These are phyloP conservation scores for Lissocephala sabroskyi DNA, from an alignment of 2,888 invertebrate species.

Conservation along the genomic window DNA sequence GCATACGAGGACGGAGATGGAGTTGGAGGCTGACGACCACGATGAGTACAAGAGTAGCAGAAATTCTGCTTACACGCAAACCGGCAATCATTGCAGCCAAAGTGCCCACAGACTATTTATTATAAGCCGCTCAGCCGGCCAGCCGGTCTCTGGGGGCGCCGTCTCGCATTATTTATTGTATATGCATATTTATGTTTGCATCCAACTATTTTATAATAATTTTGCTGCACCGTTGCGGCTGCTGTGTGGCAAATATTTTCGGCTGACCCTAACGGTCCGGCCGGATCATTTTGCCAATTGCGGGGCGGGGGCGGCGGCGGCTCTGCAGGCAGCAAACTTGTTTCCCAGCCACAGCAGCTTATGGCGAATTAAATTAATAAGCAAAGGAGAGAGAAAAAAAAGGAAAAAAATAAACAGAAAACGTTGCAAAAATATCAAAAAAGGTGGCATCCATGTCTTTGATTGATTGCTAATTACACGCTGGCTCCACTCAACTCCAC, in stretches of 20 bases:
- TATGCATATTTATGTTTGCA: slow-evolving; percentile 59
- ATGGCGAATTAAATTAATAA: slow-evolving; percentile 58
- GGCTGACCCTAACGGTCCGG: slow-evolving; percentile 51
- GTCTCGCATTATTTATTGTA: slow-evolving; percentile 57
- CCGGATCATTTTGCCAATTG: background rate
- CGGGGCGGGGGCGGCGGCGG: slow-evolving; percentile 24
- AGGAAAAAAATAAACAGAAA: slow-evolving; percentile 7
- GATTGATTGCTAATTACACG: slow-evolving; percentile 66
- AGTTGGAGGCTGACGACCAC: no score
- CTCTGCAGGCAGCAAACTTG: slow-evolving; percentile 32
- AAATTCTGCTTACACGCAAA: slow-evolving; percentile 58
- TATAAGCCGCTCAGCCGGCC: slow-evolving; percentile 8
- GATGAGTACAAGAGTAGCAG: slow-evolving; percentile 21
- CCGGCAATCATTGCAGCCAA: slow-evolving; percentile 45
- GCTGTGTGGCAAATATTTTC: slow-evolving; percentile 12
- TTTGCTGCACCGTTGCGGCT: slow-evolving; percentile 8
- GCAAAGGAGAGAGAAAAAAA: slow-evolving; percentile 13
- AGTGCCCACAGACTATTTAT: slow-evolving; percentile 28
- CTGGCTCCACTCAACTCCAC: slow-evolving; percentile 21
- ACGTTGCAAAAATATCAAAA: slow-evolving; percentile 36
- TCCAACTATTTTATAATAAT: slow-evolving; percentile 58
- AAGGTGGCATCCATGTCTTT: slow-evolving; percentile 58
- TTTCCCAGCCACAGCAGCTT: slow-evolving; percentile 34
- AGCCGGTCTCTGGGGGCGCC: slow-evolving; percentile 32
- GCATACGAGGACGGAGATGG: no score